A percentile compares a stretch with the other conserved stretches of the same genome.
phyloP scores from a whole-genome alignment of 2,888 invertebrate genomes.

The Physocephala rufipes region DNA sequence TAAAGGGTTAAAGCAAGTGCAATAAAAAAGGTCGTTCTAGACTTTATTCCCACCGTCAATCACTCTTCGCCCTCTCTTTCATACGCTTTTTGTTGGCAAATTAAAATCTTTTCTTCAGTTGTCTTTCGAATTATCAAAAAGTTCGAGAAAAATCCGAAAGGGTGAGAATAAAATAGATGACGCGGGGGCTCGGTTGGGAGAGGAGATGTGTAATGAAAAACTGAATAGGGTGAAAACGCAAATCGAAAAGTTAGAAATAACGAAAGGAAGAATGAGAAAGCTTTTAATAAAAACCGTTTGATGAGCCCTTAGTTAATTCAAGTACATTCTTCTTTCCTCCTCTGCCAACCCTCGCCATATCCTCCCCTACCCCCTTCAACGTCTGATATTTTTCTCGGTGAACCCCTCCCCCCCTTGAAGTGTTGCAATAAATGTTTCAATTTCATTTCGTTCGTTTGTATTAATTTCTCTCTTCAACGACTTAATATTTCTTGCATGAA shows the following conservation, averaged over 20 bases:
- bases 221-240: conserved; percentile 12
- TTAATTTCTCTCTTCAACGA: conserved; percentile 51
- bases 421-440: conserved; percentile 41
- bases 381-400: background rate
- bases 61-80: conserved; percentile 5
- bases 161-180: background rate
- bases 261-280: background rate
- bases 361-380: background rate
- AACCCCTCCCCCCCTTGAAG: background rate
- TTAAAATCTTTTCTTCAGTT: conserved; percentile 31
- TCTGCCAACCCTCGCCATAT: background rate
- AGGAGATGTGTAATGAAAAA: conserved; percentile 58
- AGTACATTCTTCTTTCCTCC: background rate
- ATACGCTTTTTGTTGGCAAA: conserved; percentile 32
- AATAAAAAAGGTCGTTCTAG: conserved; percentile 16
- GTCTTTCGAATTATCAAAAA: conserved; percentile 22
- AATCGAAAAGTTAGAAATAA: background rate
- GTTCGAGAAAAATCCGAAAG: background rate
- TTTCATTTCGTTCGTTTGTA: conserved; percentile 43
- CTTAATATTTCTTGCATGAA: conserved; percentile 44
- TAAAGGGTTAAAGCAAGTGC: conserved; percentile 29
- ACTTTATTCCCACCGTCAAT: background rate
- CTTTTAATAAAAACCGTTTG: too few relatives aligned
- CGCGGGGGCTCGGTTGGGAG: conserved; percentile 51
- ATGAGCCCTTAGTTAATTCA: too few relatives aligned